These are phyloP conservation scores for Cuculus canorus DNA, from an alignment of 2,797 vertebrate species.

Conservation along the genomic window DNA sequence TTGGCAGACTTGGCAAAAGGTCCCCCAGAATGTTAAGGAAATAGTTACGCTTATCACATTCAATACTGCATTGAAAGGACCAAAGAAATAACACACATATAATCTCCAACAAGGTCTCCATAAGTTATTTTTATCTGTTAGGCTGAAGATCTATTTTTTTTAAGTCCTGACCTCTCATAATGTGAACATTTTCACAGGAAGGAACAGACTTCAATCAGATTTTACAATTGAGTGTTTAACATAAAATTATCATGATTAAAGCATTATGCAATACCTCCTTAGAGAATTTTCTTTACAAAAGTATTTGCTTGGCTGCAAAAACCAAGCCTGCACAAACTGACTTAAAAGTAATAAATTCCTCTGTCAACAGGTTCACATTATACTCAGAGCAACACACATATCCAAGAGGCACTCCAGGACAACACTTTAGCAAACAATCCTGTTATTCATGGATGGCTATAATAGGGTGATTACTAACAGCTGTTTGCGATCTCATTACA, in stretches of 20 bases:
- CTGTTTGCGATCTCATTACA: conserved; percentile 53
- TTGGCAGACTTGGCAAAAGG: background rate
- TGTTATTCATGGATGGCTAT: conserved; percentile 65
- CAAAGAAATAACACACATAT: background rate
- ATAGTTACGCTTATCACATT: background rate
- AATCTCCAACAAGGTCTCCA: background rate
- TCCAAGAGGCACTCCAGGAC: conserved; percentile 44
- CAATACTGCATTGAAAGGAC: background rate
- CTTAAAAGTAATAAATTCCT: conserved; percentile 57
- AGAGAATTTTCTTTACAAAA: conserved; percentile 28
- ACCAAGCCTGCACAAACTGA: conserved; percentile 16
- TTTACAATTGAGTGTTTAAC: background rate
- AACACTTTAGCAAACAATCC: conserved; percentile 64
- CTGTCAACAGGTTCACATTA: conserved; percentile 62
- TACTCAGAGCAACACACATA: conserved; percentile 8
- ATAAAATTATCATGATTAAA: conserved; percentile 19
- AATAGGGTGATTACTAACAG: conserved; percentile 60
- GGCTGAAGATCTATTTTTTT: background rate
- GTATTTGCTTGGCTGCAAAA: conserved; percentile 20
- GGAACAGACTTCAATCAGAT: background rate
- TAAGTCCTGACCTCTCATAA: background rate
- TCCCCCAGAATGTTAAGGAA: background rate
- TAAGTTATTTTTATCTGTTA: background rate
- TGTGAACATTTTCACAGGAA: background rate
- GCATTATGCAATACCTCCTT: background rate